Conservation (phyloP, 1,140 invertebrate genomes). For the Drosophila funebris region DNA sequence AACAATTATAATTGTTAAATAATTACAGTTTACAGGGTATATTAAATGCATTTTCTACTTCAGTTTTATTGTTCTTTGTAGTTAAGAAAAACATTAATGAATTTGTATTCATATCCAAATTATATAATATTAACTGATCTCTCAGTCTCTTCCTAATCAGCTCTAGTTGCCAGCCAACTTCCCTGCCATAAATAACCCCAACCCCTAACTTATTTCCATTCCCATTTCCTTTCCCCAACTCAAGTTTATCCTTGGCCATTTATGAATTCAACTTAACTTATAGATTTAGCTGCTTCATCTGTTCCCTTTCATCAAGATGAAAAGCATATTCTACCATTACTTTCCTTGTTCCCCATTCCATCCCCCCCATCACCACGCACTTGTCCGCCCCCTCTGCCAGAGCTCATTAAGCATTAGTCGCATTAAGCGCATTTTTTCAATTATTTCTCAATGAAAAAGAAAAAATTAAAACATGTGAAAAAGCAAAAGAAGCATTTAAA, state of each 20-base stretch:
- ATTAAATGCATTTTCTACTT: no score
- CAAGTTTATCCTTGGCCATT: slow-evolving; percentile 26
- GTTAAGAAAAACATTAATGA: no score
- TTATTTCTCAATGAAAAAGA: slow-evolving; percentile 47
- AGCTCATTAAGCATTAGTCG: slow-evolving; percentile 70
- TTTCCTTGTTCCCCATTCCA: background rate
- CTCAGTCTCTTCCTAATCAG: no score
- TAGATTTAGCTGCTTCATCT: background rate
- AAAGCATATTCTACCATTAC: slow-evolving; percentile 24
- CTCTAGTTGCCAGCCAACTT: no score
- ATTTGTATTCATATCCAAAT: no score
- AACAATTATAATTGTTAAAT: no score
- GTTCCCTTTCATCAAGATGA: slow-evolving; percentile 14
- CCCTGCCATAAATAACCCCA: background rate
- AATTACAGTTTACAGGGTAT: no score
- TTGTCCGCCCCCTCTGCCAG: background rate
- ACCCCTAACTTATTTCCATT: background rate
- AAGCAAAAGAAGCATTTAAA: slow-evolving; percentile 53
- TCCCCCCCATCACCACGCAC: background rate
- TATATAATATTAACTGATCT: no score
- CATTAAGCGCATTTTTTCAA: slow-evolving; percentile 67
- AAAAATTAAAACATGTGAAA: background rate
- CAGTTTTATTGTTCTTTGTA: no score
- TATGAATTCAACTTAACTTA: slow-evolving; percentile 1
- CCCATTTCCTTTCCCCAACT: background rate